Conservation (phyloP, 2,113 vertebrate species). For the Petaurus breviceps region DNA sequence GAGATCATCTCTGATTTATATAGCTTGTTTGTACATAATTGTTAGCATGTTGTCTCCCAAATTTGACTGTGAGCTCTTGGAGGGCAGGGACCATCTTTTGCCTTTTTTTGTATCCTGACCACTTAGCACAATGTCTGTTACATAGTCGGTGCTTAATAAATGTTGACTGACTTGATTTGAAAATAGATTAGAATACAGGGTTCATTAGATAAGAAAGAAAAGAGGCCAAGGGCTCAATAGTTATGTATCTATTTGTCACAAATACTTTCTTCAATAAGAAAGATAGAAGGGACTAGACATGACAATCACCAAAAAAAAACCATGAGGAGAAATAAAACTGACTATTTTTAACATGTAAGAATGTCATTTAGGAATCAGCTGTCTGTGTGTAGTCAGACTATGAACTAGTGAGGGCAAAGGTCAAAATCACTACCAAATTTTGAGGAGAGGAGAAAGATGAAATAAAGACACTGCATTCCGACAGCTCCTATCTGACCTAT, state of each 20-base stretch:
- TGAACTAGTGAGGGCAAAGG: background rate
- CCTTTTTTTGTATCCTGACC: background rate
- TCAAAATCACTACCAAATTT: background rate
- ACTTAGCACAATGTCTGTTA: background rate
- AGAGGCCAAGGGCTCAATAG: background rate
- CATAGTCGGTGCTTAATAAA: background rate
- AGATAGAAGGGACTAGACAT: background rate
- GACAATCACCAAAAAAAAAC: background rate
- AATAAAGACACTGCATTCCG: background rate
- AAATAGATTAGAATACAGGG: background rate
- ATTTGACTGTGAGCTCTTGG: background rate
- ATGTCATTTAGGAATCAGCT: background rate
- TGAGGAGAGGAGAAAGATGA: background rate
- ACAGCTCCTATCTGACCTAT: background rate
- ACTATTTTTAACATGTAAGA: background rate
- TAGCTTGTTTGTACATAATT: background rate
- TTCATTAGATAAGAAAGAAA: background rate
- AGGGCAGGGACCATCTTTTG: background rate
- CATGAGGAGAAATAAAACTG: background rate
- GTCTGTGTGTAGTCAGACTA: background rate
- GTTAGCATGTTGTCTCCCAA: background rate
- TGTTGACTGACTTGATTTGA: background rate
- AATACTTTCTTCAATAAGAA: background rate
- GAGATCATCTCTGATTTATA: background rate
- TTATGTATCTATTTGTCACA: background rate